Conservation (phyloP, 2,113 vertebrate species). For the Rhombomys opimus region DNA sequence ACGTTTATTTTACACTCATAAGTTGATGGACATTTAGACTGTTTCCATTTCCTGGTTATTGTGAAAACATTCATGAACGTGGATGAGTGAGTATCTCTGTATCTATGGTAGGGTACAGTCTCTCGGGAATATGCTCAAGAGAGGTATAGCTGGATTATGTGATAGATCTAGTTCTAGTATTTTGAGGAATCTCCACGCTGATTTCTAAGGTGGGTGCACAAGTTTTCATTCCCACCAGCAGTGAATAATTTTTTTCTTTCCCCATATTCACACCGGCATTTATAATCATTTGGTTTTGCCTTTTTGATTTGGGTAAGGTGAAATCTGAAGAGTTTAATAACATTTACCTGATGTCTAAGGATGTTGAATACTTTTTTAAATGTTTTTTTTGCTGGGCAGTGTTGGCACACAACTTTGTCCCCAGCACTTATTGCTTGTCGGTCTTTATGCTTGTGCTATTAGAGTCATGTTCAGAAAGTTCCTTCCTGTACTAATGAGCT, state of each 20-base stretch:
- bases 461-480: background rate
- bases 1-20: background rate
- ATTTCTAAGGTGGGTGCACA: background rate
- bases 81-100: background rate
- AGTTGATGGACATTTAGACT: background rate
- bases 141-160: background rate
- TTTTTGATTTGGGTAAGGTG: background rate
- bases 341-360: background rate
- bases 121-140: background rate
- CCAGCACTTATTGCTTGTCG: background rate
- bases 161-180: background rate
- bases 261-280: background rate
- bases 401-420: too few species aligned
- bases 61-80: background rate
- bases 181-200: background rate
- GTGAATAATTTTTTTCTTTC: background rate
- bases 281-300: background rate
- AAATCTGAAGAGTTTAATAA: background rate
- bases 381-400: background rate
- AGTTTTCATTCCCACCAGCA: background rate
- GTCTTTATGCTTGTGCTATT: background rate
- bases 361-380: background rate
- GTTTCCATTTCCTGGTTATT: background rate
- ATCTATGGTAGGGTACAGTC: background rate
- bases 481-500: background rate